phyloP scores from a whole-genome alignment of 2,888 invertebrate species.

The Oeneis ivallda region DNA sequence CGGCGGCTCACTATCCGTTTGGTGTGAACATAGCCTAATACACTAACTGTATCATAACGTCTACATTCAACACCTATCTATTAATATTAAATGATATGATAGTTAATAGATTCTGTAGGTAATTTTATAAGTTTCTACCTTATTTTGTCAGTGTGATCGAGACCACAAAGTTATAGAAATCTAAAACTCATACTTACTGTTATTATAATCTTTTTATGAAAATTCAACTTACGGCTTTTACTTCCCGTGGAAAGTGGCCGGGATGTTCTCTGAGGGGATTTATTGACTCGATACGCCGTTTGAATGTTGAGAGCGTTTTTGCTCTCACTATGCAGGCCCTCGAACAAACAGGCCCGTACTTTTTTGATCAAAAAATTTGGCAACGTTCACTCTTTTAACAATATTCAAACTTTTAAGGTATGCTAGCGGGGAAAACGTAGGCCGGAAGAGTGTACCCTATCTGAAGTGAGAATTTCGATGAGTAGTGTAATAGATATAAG shows the following conservation, averaged over 20 bases:
- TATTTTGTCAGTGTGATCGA: too few species aligned
- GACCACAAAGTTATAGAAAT: not conserved
- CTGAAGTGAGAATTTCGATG: too few species aligned
- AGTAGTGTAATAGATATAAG: too few species aligned
- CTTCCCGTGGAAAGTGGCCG: conserved; percentile 28
- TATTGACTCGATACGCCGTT: conserved; percentile 34
- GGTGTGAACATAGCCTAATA: too few species aligned
- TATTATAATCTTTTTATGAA: conserved; percentile 24
- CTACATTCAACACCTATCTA: too few species aligned
- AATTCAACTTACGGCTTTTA: conserved; percentile 29
- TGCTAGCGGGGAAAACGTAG: not conserved
- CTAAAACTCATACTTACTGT: not conserved
- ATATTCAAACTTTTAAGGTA: not conserved
- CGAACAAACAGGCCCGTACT: conserved; percentile 7
- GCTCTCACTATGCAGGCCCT: not conserved
- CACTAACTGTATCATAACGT: too few species aligned
- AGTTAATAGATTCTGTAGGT: too few species aligned
- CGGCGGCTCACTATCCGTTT: too few species aligned
- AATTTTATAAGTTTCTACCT: too few species aligned
- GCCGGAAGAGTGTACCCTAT: not conserved
- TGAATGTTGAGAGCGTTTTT: conserved; percentile 27
- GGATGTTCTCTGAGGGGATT: conserved; percentile 31
- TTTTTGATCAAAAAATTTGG: conserved; percentile 4
- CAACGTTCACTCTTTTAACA: not conserved
- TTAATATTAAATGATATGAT: too few species aligned